Base-by-base conservation (phyloP, 2,888 invertebrate species). In the Tipula confusa region DNA sequence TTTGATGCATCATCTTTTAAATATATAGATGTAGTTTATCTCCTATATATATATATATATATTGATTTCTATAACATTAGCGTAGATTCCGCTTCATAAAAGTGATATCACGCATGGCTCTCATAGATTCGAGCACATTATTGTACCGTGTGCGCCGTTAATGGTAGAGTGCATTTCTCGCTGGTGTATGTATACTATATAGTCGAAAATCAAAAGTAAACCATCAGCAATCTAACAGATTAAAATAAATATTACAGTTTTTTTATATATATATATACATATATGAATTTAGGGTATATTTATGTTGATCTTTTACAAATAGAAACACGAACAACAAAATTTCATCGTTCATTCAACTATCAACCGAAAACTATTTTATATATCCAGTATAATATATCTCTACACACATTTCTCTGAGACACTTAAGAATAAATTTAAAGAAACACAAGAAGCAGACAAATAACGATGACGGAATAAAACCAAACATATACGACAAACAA, bases 181-280 rank as follows among this genome's bases (percentile, higher is more conserved):
- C 15, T 3, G n/a, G 43, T 43, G 43, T 43, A 1, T 36, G n/a
- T n/a, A n/a, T n/a, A n/a, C n/a, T n/a, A n/a, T 43, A 43, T 43
- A 64, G 64, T 64, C 18, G 24, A 64, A 64, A 24, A 64, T 64
- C 18, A 64, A 64, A 64, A 64, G 64, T 64, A 64, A 64, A 64
- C 64, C 64, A 64, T 64, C 64, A 64, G 64, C 64, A 24, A 64
- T 64, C 64, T 64, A 64, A 64, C 64, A 64, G 64, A 64, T 64
- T 64, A 24, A 64, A 24, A 64, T 64, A 64, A 64, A 64, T 64
- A 64, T 64, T 64, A 64, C 64, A 64, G 64, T 43, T 43, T 43
- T 43, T 43, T 43, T 7, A 15, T 15, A 43, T n/a, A n/a, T n/a
- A n/a, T n/a, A n/a, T n/a, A n/a, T n/a, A n/a, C 24, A 64, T 24